Evolutionary conservation across 2,113 vertebrate genomes (phyloP).

Genomic region (Vombatus ursinus): DNA sequence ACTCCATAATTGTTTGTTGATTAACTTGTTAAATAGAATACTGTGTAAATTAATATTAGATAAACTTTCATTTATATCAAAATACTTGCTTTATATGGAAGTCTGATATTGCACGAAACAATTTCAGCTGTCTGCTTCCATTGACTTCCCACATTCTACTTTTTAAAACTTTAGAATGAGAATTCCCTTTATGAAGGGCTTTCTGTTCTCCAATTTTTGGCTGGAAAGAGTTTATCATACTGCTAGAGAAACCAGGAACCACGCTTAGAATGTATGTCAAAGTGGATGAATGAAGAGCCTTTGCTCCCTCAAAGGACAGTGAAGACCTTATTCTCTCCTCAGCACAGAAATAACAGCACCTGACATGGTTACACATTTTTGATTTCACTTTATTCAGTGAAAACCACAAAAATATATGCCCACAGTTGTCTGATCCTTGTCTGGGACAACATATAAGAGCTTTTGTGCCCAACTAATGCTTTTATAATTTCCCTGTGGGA

Average conservation of each 20-base stretch:
- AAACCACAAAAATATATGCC: neutral
- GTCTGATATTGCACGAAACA: neutral
- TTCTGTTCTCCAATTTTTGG: neutral
- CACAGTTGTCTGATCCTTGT: neutral
- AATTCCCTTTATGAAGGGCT: neutral
- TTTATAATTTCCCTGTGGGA: neutral
- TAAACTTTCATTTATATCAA: neutral
- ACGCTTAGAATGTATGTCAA: neutral
- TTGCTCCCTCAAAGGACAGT: neutral
- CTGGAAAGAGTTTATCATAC: neutral
- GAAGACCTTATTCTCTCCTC: neutral
- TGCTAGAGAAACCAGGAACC: neutral
- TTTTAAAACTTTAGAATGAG: neutral
- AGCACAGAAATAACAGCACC: neutral
- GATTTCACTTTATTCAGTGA: neutral
- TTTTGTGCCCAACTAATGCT: neutral
- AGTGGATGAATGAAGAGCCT: neutral
- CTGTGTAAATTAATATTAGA: neutral
- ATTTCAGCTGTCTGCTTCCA: neutral
- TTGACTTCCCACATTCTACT: neutral
- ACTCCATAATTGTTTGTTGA: neutral
- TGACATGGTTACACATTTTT: neutral
- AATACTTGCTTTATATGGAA: neutral
- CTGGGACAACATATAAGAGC: neutral
- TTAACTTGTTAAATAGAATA: neutral